Base-by-base conservation (phyloP, 2,888 invertebrate species). In the Chrysotoxum bicinctum region DNA sequence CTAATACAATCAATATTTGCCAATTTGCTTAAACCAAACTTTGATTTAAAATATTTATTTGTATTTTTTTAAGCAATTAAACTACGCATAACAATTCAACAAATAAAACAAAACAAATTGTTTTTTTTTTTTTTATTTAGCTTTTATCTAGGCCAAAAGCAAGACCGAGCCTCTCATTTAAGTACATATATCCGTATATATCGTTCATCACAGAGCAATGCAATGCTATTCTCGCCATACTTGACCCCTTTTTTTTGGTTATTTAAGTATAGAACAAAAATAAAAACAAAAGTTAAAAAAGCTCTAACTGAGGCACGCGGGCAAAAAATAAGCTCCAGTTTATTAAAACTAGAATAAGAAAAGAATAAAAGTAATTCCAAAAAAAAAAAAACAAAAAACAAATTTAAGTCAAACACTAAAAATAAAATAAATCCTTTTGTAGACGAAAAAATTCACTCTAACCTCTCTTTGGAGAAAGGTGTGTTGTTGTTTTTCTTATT, bases 171-270 rank as follows among this genome's bases (percentile, higher is more conserved):
- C 72, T 54, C 81, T 73, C 64, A 68, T 56, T 35, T 56, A 19
- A 12, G 19, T 72, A 68, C 1, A 60, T 32, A 54, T 16, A 30
- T 7, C 0, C n/a, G 21, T 70, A 23, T 60, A 40, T 43, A 74
- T 72, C 72, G 70, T 76, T 30, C 37, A 58, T 32, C 43, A 64
- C 19, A 64, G 37, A 50, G 40, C 40, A 64, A 37, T 54, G 43
- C 60, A 70, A 43, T 73, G 26, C 72, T 73, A 68, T 73, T 73
- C 81, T 69, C 76, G 68, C 68, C 62, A 76, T 64, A 85, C 81
- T 85, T 85, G 85, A 85, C 81, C 85, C 81, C 80, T 76, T 85
- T 76, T 85, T 77, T 77, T 73, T 77, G 73, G 85, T 48, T 77
- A 81, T 68, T 32, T 72, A 21, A 62, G 75, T 72, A 32, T 58